A percentile compares a stretch with the other conserved stretches of the same genome.
Conservation (phyloP, 2,113 vertebrate species). For the Ptychochromis oligacanthus region DNA sequence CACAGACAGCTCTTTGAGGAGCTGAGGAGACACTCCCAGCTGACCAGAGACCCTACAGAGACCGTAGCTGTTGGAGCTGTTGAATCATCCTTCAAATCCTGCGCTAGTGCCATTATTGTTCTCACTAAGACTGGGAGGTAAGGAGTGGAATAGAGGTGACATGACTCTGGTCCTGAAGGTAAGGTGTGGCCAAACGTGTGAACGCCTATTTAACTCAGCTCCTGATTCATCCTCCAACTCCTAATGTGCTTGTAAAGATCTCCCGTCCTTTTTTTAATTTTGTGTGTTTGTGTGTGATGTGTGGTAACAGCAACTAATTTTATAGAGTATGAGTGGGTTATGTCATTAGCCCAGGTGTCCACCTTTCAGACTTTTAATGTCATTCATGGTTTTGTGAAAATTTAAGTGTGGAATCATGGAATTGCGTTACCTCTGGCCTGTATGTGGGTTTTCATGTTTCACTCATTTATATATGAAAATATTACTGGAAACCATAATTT, state of each 20-base stretch:
- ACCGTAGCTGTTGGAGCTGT: constrained; percentile 93
- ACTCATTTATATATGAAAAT: not conserved
- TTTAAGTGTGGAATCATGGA: not conserved
- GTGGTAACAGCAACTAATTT: not conserved
- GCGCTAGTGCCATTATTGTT: constrained; percentile 93
- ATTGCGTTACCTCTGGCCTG: not conserved
- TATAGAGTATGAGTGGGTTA: not conserved
- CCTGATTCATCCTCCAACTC: not conserved
- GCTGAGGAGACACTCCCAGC: constrained; percentile 87
- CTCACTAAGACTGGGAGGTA: constrained; percentile 99
- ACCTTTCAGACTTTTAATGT: not conserved
- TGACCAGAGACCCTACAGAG: constrained; percentile 95
- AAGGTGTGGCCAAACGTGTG: constrained; percentile 13
- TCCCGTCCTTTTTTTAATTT: not conserved
- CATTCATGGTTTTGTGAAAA: not conserved
- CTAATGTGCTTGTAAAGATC: not conserved
- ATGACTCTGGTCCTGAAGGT: constrained; percentile 35
- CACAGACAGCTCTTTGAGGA: constrained; percentile 98
- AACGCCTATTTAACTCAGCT: not conserved
- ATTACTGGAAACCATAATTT: not conserved
- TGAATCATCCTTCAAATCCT: constrained; percentile 97
- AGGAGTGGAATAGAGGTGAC: constrained; percentile 57
- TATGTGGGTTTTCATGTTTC: too few species aligned
- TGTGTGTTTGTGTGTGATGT: not conserved
- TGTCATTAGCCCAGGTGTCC: not conserved